Evolutionary conservation across 2,797 vertebrate species (phyloP).

Genomic region (Pampus argenteus): DNA sequence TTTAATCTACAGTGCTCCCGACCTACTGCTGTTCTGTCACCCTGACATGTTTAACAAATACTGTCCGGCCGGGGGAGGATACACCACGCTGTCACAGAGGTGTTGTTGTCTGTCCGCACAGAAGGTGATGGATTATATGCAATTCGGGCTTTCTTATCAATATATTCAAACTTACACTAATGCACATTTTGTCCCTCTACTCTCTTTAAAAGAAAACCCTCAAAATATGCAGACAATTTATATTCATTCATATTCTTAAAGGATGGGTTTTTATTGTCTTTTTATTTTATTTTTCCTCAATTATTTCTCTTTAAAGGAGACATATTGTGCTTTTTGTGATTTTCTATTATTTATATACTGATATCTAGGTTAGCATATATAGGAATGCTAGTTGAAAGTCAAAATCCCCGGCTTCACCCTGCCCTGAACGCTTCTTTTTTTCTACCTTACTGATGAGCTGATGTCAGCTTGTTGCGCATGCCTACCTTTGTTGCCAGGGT

Average conservation of each 20-base stretch:
- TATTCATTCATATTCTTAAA: neutral
- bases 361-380: too few relatives aligned
- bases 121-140: constrained; percentile 68
- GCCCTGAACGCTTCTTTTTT: too few relatives aligned
- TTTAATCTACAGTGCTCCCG: constrained; percentile 87
- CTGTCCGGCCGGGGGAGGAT: constrained; percentile 81
- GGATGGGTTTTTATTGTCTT: neutral
- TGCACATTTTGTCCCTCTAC: constrained; percentile 31
- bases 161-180: constrained; percentile 48
- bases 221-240: too few relatives aligned
- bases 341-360: neutral
- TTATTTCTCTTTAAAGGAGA: neutral
- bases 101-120: constrained; percentile 69
- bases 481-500: too few relatives aligned
- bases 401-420: too few relatives aligned
- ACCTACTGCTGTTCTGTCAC: constrained; percentile 92
- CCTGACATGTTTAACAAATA: constrained; percentile 98
- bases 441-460: too few relatives aligned
- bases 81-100: constrained; percentile 61
- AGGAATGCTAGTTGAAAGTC: too few relatives aligned
- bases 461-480: too few relatives aligned
- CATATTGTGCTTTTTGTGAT: neutral
- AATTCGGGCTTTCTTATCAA: constrained; percentile 66
- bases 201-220: neutral
- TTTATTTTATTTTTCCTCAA: neutral